Evolutionary conservation across 2,888 invertebrate genomes (phyloP), one percentile per base, ranked within the genome.

Genomic region (Drosophila suboccidentalis): DNA sequence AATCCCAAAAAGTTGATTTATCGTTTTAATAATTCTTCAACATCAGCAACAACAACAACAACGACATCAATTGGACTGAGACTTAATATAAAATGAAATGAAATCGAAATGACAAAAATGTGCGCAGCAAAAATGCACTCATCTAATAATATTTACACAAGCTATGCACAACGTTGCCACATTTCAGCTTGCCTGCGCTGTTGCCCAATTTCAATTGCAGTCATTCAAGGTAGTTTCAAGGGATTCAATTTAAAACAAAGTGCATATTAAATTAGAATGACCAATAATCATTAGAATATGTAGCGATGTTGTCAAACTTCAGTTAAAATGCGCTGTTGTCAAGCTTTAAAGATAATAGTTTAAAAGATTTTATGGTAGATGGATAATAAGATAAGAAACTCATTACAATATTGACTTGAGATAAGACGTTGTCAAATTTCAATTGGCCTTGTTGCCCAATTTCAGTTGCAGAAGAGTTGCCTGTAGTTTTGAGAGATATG

Each of bases 1-100:
- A 79, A 88, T 89, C 84, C 87, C 89, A 84, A 84, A 82, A 86
- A 87, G 78, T 90, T 90, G 89, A 90, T 90, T 90, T 90, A 90
- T 90, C 80, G 90, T 90, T 90, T 90, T 90, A 89, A 90, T 89
- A 90, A 88, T 86, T 86, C 82, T 77, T 82, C 81, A 74, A 71
- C 65, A 36, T 46, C 51, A 62, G 44, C 22, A 26, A 26, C 17
- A 44, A 13, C 46, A 38, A 8, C 44, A 39, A 19, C 39, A 17
- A 22, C 41, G 22, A 17, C 39, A n/a, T 11, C 41, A 53, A 17
- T 26, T 8, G 44, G n/a, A 26, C 22, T 13, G 22, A 44, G 44
- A 44, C 44, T 54, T 55, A 55, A 66, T 80, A 61, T 58, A 34
- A 53, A 66, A 62, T 53, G 53, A 58, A 74, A 78, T 60, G 47